Conservation (phyloP, 2,113 vertebrate species). For the Scytalopus superciliaris region DNA sequence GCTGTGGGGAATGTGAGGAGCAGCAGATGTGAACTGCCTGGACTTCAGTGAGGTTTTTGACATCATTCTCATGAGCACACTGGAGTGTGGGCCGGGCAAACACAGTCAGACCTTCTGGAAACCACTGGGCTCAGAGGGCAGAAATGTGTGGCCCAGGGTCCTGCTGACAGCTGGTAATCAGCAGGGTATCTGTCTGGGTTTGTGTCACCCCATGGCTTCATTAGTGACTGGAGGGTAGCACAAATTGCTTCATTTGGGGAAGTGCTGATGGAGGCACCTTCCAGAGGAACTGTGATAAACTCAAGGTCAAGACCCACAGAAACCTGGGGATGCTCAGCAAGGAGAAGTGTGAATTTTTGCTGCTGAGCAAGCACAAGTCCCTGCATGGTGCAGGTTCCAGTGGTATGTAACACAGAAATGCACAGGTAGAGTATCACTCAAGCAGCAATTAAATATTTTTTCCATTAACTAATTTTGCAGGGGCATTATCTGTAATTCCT, state of each 20-base stretch:
- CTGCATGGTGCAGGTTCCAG: background rate
- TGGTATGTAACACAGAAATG: background rate
- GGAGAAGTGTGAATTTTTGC: background rate
- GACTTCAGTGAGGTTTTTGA: background rate
- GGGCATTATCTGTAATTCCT: conserved; percentile 32
- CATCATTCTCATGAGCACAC: background rate
- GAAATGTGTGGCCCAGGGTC: background rate
- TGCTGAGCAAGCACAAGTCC: background rate
- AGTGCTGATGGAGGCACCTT: background rate
- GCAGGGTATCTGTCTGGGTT: background rate
- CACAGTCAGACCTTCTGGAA: background rate
- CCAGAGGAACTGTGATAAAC: background rate
- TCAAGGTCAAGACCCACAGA: background rate
- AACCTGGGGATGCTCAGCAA: background rate
- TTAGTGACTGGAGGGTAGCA: background rate
- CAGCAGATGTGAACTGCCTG: background rate
- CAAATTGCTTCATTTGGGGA: background rate
- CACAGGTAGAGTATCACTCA: conserved; percentile 29
- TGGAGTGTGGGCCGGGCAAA: background rate
- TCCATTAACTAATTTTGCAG: conserved; percentile 39
- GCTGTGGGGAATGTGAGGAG: background rate
- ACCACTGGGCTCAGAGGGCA: background rate
- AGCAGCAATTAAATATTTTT: conserved; percentile 47
- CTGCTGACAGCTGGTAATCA: background rate
- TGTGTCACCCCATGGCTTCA: fast-evolving